Base-by-base conservation (phyloP, 37 sponge, comb jelly and placozoan species). In the Chondrosia reniformis region DNA sequence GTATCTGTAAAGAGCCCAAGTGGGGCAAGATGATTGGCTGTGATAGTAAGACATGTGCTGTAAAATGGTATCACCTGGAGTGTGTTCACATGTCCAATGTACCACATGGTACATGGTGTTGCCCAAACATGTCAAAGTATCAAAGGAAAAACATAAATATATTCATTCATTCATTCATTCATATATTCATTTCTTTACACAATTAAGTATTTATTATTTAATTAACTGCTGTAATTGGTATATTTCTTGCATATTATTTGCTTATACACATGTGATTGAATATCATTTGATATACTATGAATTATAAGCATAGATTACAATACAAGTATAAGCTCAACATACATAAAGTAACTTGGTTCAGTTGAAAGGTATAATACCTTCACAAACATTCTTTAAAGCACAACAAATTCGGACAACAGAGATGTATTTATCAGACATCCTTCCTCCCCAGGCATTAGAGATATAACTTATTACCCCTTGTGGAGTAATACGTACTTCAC, bases 361-460 rank as follows among this genome's bases (percentile, higher is more conserved):
- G 6, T 12, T 10, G 39, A 59, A 61, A 7, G 85, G 85, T 15
- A 86, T 74, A 33, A 86, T 38, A n/a, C 61, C 61, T 8, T 64
- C 73, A 76, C 73, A 66, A 39, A 81, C 74, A 77, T 87, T 87
- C 33, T 77, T 59, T 36, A 87, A 57, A 39, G 83, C 63, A 81
- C 78, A 81, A 76, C 87, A 86, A 32, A 81, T 79, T n/a, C 28
- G 54, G 19, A 87, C 83, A 25, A 87, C 56, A 15, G 64, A 52
- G 36, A 87, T 78, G 44, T 62, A 77, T 63, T 87, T 81, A 67
- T 87, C 87, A 12, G 77, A 81, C 0, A 31, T 72, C 45, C 87
- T 67, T 10, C 87, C 87, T 30, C 87, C 87, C 78, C 79, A 87
- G 9, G 77, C 77, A 54, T 80, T 75, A 34, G 87, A 86, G 22